Conservation (phyloP, 1,140 invertebrate genomes). For the Frieseomelitta varia region DNA sequence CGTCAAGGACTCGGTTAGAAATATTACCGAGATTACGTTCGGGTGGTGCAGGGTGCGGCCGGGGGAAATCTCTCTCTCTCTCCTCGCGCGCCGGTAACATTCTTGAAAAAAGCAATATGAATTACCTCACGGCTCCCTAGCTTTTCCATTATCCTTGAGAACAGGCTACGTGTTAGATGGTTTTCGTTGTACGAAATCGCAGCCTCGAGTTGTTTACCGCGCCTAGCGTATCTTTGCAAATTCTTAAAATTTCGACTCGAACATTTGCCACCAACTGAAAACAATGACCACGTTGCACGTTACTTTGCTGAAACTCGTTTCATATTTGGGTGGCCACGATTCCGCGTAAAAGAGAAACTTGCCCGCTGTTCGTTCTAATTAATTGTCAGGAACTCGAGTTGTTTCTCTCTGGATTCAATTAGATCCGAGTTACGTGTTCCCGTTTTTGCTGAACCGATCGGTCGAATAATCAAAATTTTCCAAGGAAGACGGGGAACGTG, state of each 20-base stretch:
- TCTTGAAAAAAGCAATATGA: background rate
- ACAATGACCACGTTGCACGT: no score
- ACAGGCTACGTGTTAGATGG: no score
- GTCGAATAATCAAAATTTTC: background rate
- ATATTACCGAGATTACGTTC: conserved; percentile 54
- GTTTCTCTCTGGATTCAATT: background rate
- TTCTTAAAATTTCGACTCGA: background rate
- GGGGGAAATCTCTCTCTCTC: conserved; percentile 17
- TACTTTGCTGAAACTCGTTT: conserved; percentile 7
- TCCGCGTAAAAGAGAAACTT: conserved; percentile 35
- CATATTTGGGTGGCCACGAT: background rate
- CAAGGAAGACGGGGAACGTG: background rate
- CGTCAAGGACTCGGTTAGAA: conserved; percentile 53
- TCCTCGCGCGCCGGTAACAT: background rate
- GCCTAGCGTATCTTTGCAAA: background rate
- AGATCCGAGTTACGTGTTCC: background rate
- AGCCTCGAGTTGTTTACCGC: background rate
- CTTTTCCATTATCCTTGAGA: conserved; percentile 12
- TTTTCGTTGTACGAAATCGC: background rate
- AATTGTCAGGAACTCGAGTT: conserved; percentile 33
- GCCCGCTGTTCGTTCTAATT: conserved; percentile 27
- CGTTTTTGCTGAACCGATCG: background rate
- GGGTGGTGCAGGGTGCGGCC: conserved; percentile 38
- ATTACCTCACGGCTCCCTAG: background rate
- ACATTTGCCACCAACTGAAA: no score